Evolutionary conservation across 2,797 vertebrate species (phyloP), one percentile per base, ranked within the genome.

Genomic region (Tinamus major): DNA sequence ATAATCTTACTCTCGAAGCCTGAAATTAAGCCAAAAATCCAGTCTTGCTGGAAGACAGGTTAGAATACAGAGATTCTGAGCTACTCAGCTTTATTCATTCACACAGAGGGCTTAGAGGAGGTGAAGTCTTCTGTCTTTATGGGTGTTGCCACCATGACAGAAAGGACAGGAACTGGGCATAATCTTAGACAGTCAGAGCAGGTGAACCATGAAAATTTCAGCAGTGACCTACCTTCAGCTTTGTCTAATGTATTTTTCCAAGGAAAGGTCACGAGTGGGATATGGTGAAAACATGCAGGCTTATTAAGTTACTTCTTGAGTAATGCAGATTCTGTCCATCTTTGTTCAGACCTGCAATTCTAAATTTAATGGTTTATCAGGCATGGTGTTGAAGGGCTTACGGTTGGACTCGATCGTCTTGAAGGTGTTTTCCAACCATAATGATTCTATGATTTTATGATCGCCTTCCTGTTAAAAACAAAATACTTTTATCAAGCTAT

Each of bases 201-300:
- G 3, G 55, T 44, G 27, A 19, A 6, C 33, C 3, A 5, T 20
- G 51, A 31, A 23, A 41, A 55, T 27, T 24, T 7, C 23, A 72
- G 20, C 27, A 0, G 0, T 6, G 39, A 39, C n/a, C 4, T 7
- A n/a, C 15, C 19, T 20, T 5, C 5, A 2, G 21, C 1, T 0
- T 3, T 2, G 6, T 72, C 59, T 24, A 55, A 44, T 15, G 10
- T 0, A 0, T 27, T 31, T 9, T 10, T 7, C n/a, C 0, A 0
- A 24, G 24, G 35, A 46, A 42, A 27, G 39, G 10, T 17, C 21
- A 35, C 3, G 5, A 14, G 16, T 1, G 10, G 55, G 27, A 21
- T 53, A 41, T 37, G 15, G 15, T 3, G 20, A 62, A 79, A 27
- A n/a, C 24, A 7, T 4, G 4, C 11, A 2, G 4, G 17, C 33